These are phyloP conservation scores for Platerodrilus igneus DNA, from an alignment of 2,888 invertebrate species.

Conservation along the genomic window DNA sequence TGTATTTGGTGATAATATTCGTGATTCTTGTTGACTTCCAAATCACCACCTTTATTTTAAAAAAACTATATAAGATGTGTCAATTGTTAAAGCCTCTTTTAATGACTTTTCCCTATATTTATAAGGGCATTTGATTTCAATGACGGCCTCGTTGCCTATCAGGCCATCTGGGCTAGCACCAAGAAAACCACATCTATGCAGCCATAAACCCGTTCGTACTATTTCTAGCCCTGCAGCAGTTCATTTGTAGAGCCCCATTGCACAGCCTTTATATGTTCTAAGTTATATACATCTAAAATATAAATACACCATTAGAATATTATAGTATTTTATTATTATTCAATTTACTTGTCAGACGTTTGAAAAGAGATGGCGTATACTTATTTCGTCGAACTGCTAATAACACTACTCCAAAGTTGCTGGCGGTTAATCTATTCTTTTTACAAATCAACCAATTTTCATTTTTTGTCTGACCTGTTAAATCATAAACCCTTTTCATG, in stretches of 20 bases:
- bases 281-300: too few species aligned
- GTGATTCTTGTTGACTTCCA: slow-evolving; percentile 11
- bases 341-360: slow-evolving; percentile 5
- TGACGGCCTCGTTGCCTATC: slow-evolving; percentile 11
- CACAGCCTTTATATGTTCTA: too few species aligned
- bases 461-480: slow-evolving; percentile 6
- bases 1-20: slow-evolving; percentile 20
- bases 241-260: too few species aligned
- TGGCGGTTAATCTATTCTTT: slow-evolving; percentile 6
- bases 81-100: slow-evolving; percentile 1
- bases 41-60: slow-evolving; percentile 5
- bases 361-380: slow-evolving; percentile 6
- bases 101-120: slow-evolving; percentile 10
- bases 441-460: not conserved
- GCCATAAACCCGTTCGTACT: slow-evolving; percentile 13
- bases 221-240: slow-evolving; percentile 6
- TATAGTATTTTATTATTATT: too few species aligned
- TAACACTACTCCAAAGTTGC: slow-evolving; percentile 4
- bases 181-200: slow-evolving; percentile 16
- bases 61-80: slow-evolving; percentile 7
- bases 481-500: too few species aligned
- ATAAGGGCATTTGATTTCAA: slow-evolving; percentile 24
- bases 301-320: too few species aligned
- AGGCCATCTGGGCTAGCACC: slow-evolving; percentile 21
- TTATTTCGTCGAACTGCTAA: not conserved